Base-by-base conservation (phyloP, 2,797 vertebrate species). In the Phataginus tetradactyla region DNA sequence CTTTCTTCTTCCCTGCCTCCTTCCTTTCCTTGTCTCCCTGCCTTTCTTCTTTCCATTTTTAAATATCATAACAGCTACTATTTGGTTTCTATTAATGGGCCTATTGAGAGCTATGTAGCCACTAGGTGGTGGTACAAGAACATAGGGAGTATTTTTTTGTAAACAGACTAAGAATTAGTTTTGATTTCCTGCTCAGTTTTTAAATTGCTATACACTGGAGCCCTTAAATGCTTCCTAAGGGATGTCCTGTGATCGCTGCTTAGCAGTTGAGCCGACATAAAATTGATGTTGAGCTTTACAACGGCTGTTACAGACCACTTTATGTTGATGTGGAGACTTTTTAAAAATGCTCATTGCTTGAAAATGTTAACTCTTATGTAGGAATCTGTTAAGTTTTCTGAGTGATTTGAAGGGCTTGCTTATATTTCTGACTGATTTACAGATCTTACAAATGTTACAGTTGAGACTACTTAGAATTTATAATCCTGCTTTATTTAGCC, bases 161-260 rank as follows among this genome's bases (percentile, higher is more conserved):
- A 68, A 91, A 80, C 85, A 94, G 79, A 51, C 29, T 25, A 77
- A 51, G 85, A 85, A 81, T 95, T 95, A 79, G 84, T 96, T 97
- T 96, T 97, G 96, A 98, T 98, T 98, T 98, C 95, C 98, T 95
- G 93, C 95, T 96, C 74, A 57, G 93, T 94, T 98, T 98, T 97
- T 97, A 98, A 98, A 98, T 97, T 96, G 97, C 97, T 98, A 71
- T 98, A 94, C 97, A 91, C 98, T 96, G 96, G 97, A 97, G 97
- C 94, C 95, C 94, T 95, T 97, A 98, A 98, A 98, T 97, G 55
- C 95, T 94, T 98, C 98, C 98, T 98, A 66, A 87, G 98, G 98
- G 98, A 98, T 95, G 95, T 91, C 98, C 94, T 98, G 98, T 98
- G 98, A 98, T 98, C 90, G 98, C 98, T 98, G 97, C 97, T 98